Evolutionary conservation across 2,797 vertebrate species (phyloP), one percentile per base, ranked within the genome.

Genomic region (Myotis pilosus): DNA sequence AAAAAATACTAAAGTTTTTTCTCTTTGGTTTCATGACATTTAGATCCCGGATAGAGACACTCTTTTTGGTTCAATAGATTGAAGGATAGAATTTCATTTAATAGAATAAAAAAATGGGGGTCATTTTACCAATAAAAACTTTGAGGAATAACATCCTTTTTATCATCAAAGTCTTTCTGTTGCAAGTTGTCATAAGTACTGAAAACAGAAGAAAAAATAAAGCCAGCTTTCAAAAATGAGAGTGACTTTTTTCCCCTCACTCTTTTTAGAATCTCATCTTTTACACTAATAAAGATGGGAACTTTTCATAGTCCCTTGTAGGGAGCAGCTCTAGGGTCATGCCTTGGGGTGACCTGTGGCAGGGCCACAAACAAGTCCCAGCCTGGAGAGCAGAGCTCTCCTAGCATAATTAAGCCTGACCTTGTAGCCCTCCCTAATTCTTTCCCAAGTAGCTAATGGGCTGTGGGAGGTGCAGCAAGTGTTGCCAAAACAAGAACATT

Each of bases 131-230:
- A 89, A 66, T 72, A 84, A 84, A 96, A 92, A 51, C 53, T 28
- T 90, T 81, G 76, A 91, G 51, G 38, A 85, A 82, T 87, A 87
- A 68, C 38, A 85, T 60, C 28, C 47, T 87, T 76, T 69, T 33
- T 82, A 71, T 88, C 72, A 88, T 88, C 78, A 93, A 94, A 25
- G 19, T 82, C n/a, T 95, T 87, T 93, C 66, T 91, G 41, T 78
- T 75, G 89, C 57, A 93, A 69, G 2, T 55, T 92, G 47, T 86
- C 33, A 0, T 87, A 87, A 86, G 36, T 62, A 22, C 60, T 49
- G 23, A 16, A 80, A 93, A 92, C 36, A 68, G 49, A 28, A 66
- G 51, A 66, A 64, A 78, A 66, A 79, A n/a, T n/a, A 66, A 71
- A 79, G 30, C 47, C 9, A 68, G 12, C 38, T 89, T 95, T 68